Evolutionary conservation across 2,888 invertebrate genomes (phyloP).

Genomic region (Mongoloraphidia duomilia): DNA sequence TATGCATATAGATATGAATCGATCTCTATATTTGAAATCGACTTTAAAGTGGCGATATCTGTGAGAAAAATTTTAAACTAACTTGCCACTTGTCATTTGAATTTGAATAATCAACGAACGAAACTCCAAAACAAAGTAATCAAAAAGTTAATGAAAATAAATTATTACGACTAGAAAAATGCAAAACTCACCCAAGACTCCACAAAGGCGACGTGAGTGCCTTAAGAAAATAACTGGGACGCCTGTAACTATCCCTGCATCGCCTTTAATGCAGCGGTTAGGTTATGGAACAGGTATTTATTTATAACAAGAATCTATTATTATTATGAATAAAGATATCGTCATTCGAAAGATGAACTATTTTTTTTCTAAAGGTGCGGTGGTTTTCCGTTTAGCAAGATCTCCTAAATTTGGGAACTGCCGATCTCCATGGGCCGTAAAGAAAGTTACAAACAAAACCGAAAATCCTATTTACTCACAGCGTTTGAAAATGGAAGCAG

Average conservation of each 20-base stretch:
- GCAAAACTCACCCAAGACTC: too few relatives aligned
- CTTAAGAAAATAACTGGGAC: too few relatives aligned
- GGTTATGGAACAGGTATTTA: constrained; percentile 60
- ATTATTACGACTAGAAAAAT: too few relatives aligned
- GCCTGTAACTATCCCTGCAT: constrained; percentile 43
- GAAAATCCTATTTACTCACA: constrained; percentile 28
- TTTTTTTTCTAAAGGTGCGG: constrained; percentile 41
- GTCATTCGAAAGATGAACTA: neutral
- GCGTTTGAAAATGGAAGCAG: constrained; percentile 55
- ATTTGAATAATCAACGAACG: too few relatives aligned
- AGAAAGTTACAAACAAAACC: constrained; percentile 43
- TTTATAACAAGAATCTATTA: neutral
- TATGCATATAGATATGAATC: too few relatives aligned
- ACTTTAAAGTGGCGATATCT: too few relatives aligned
- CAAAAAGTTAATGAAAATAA: too few relatives aligned
- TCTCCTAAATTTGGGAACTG: constrained; percentile 51
- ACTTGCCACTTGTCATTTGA: too few relatives aligned
- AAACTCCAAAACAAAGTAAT: too few relatives aligned
- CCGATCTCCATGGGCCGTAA: constrained; percentile 79
- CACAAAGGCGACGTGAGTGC: too few relatives aligned
- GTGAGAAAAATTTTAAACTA: too few relatives aligned
- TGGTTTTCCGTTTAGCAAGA: constrained; percentile 60
- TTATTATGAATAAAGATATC: neutral
- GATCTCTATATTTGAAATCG: too few relatives aligned
- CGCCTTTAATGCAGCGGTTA: constrained; percentile 55